These are phyloP conservation scores for Frieseomelitta varia DNA, from an alignment of 1,140 invertebrate species.

Conservation along the genomic window DNA sequence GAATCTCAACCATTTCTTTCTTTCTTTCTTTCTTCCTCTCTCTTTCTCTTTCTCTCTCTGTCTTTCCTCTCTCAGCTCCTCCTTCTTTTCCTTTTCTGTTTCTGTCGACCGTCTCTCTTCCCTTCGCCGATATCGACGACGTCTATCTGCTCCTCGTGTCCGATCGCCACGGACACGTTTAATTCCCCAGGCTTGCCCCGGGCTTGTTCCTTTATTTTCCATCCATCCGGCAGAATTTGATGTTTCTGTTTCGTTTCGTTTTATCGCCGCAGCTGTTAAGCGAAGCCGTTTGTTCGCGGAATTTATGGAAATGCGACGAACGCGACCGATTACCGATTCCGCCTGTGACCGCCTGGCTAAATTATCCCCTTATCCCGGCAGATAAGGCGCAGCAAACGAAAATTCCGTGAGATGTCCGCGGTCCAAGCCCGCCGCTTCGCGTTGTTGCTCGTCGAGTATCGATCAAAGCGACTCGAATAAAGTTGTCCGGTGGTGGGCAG, in stretches of 20 bases:
- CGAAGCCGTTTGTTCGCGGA: slow-evolving; percentile 19
- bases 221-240: slow-evolving; percentile 25
- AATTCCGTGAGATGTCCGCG: background rate
- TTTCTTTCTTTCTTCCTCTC: background rate
- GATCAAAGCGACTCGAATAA: background rate
- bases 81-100: background rate
- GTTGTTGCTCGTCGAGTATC: background rate
- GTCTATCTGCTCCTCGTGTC: slow-evolving; percentile 40
- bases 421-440: no score
- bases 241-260: slow-evolving; percentile 31
- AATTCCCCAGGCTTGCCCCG: slow-evolving; percentile 15
- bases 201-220: slow-evolving; percentile 29
- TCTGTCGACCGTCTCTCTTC: background rate
- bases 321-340: background rate
- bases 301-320: slow-evolving; percentile 31
- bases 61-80: background rate
- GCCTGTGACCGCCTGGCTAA: background rate
- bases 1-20: slow-evolving; percentile 55
- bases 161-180: slow-evolving; percentile 44
- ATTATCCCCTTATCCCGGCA: background rate
- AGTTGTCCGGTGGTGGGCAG: background rate
- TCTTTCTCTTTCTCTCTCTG: background rate
- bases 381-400: background rate
- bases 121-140: slow-evolving; percentile 40
- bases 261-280: slow-evolving; percentile 5